Evolutionary conservation across 2,797 vertebrate species (phyloP), one percentile per base, ranked within the genome.

Genomic region (Pantherophis vulpinus): DNA sequence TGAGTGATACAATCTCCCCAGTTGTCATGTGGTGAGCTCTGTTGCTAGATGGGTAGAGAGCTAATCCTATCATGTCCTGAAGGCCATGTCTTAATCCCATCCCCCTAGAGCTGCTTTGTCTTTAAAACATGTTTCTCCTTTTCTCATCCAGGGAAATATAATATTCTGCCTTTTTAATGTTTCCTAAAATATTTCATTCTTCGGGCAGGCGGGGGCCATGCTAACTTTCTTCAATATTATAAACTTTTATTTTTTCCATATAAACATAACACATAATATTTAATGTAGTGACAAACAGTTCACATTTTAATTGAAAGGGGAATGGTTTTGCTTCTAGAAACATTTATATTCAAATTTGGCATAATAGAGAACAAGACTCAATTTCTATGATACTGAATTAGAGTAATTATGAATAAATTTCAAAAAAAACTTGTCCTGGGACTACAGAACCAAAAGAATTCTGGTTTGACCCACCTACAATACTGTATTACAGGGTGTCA

Each of bases 181-280:
- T 51, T 51, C 51, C 51, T 51, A 51, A 51, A 51, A 51, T 9
- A 51, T 51, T 51, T 51, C 51, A 51, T 51, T 51, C 51, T 51
- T 51, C 51, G 7, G 47, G 42, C 37, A 2, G 42, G 42, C 4
- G 8, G 51, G 2, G 51, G 51, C 1, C 8, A 7, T 51, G 51
- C 51, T 51, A 51, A 51, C 51, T 51, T 51, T 51, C 51, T 51
- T 51, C 51, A 51, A 95, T 95, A 32, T 70, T 70, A 59, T 47
- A 74, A 92, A 88, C 29, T 16, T 93, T 93, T 61, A 88, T 90
- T 93, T 92, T 92, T 87, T 93, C 32, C 16, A 74, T 74, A 37
- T 37, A 37, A 74, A 3, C 32, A 37, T 37, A 70, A 6, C 13
- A 32, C n/a, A 70, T 32, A 18, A 70, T 32, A 18, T 74, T 74